A percentile compares a stretch with the other conserved stretches of the same genome.
These are phyloP conservation scores for Megalurothrips usitatus DNA, from an alignment of 2,888 invertebrate species.

Conservation along the genomic window DNA sequence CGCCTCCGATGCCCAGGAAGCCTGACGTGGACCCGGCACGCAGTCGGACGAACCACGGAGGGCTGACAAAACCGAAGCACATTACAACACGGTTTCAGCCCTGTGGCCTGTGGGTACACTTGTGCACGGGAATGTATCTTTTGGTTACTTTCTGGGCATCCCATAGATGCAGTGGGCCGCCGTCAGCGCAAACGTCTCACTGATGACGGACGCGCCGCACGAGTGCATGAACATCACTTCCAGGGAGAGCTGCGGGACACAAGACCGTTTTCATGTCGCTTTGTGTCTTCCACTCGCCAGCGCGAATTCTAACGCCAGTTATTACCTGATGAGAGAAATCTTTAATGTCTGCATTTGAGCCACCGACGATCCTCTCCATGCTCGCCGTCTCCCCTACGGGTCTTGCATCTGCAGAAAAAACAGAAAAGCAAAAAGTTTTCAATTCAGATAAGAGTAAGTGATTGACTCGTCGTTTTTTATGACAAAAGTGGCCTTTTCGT, in stretches of 20 bases:
- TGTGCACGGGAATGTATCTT: not conserved
- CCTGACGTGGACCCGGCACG: not conserved
- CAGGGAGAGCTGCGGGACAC: not conserved
- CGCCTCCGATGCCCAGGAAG: slow-evolving; percentile 1
- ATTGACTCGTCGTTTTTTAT: not conserved
- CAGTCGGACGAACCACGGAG: not conserved
- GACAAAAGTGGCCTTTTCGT: too few relatives aligned
- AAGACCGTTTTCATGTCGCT: not conserved
- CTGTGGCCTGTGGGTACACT: not conserved
- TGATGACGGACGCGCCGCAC: slow-evolving; percentile 2
- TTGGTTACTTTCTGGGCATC: not conserved
- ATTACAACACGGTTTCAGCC: not conserved
- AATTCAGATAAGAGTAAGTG: not conserved
- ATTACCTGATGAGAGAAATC: slow-evolving; percentile 5
- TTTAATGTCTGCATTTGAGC: not conserved
- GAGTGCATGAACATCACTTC: slow-evolving; percentile 13
- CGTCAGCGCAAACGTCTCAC: not conserved
- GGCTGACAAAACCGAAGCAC: not conserved
- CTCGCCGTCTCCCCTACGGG: not conserved
- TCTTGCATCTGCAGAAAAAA: not conserved
- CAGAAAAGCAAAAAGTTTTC: too few relatives aligned
- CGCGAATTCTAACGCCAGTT: too few relatives aligned
- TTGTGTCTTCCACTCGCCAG: too few relatives aligned
- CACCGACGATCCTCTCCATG: not conserved
- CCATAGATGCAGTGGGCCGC: not conserved